These are phyloP conservation scores for Sminthurides bifidus DNA, from an alignment of 1,140 invertebrate genomes.

Conservation along the genomic window DNA sequence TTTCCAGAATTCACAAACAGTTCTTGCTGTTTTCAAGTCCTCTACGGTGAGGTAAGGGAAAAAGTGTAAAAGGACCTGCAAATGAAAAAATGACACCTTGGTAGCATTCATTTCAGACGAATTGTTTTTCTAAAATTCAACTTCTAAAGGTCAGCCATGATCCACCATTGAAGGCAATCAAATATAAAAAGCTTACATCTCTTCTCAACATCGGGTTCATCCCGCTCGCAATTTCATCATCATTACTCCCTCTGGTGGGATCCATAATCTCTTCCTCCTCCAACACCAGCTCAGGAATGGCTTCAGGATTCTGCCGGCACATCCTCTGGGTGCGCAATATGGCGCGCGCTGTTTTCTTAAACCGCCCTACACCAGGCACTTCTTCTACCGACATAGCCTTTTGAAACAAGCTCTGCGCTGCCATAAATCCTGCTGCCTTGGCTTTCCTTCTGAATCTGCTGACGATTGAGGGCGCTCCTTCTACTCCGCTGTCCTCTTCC, in stretches of 20 bases:
- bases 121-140: too few species aligned
- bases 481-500: too few species aligned
- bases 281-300: not conserved
- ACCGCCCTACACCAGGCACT: not conserved
- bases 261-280: not conserved
- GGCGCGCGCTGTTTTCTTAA: not conserved
- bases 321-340: not conserved
- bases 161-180: too few species aligned
- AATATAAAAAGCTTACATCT: not conserved
- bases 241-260: conserved; percentile 5
- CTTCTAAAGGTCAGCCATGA: too few species aligned
- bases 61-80: not conserved
- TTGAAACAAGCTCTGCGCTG: not conserved
- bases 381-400: not conserved
- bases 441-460: not conserved
- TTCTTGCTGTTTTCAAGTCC: not conserved
- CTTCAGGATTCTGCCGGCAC: too few species aligned
- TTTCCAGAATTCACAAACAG: not conserved
- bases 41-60: not conserved
- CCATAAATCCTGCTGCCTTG: not conserved
- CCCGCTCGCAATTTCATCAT: not conserved
- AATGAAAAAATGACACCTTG: not conserved
- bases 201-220: not conserved
- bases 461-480: too few species aligned
- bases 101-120: not conserved